Conservation (phyloP, 2,888 invertebrate genomes). For the Hyalella azteca region DNA sequence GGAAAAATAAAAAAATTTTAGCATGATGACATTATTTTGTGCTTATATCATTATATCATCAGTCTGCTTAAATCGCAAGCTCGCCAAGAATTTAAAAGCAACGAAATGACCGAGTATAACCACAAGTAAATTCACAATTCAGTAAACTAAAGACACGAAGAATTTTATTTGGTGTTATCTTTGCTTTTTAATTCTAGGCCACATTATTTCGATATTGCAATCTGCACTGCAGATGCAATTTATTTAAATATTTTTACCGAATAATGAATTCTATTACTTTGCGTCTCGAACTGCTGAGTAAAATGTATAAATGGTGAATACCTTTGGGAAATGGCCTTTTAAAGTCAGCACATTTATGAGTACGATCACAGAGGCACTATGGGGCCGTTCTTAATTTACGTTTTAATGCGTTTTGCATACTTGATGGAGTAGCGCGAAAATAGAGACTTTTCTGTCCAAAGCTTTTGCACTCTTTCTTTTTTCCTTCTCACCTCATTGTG, state of each 20-base stretch:
- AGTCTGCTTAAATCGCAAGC: no score
- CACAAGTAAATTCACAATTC: no score
- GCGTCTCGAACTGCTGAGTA: neutral
- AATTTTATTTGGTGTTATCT: no score
- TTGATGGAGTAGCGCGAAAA: neutral
- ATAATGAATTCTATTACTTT: neutral
- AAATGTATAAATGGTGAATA: no score
- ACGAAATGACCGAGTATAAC: no score
- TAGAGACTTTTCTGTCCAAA: neutral
- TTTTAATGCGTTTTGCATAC: neutral
- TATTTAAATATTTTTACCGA: neutral
- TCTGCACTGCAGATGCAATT: neutral
- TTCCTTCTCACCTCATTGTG: neutral
- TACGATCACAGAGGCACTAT: neutral
- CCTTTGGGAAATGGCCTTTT: no score
- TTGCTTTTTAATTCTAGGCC: neutral
- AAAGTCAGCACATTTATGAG: no score
- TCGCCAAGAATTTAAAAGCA: no score
- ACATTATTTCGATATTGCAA: neutral
- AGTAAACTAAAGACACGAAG: no score
- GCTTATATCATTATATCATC: no score
- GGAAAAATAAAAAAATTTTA: no score
- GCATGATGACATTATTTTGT: no score
- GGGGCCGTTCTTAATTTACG: neutral
- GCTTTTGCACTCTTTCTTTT: neutral